These are phyloP conservation scores for Siniperca chuatsi DNA, from an alignment of 2,113 vertebrate species.

Conservation along the genomic window DNA sequence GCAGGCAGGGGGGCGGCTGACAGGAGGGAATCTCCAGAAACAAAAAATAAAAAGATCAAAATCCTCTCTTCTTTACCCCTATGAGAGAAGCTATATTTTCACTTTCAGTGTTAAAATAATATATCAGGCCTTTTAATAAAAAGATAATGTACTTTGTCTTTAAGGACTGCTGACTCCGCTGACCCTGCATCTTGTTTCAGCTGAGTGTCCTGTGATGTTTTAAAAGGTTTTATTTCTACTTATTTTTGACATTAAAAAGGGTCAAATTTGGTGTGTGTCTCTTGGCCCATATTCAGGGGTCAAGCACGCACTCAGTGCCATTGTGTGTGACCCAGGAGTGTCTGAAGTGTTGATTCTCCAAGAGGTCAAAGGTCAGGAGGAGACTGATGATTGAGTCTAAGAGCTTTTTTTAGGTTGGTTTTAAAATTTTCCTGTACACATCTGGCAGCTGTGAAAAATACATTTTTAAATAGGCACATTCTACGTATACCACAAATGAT, in stretches of 20 bases:
- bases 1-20: neutral
- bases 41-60: neutral
- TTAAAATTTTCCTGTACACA: neutral
- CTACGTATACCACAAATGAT: neutral
- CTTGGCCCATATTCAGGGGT: constrained; percentile 34
- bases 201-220: neutral
- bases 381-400: constrained; percentile 26
- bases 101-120: neutral
- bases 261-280: neutral
- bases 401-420: constrained; percentile 11
- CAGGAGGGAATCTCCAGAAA: neutral
- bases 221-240: neutral
- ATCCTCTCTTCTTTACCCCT: neutral
- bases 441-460: neutral
- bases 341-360: constrained; percentile 64
- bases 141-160: neutral
- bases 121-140: neutral
- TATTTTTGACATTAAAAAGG: neutral
- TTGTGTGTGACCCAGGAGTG: constrained; percentile 46
- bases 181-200: neutral
- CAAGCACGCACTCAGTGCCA: constrained; percentile 55
- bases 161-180: neutral
- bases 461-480: neutral
- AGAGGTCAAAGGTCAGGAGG: constrained; percentile 62
- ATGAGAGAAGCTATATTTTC: neutral